Evolutionary conservation across 2,797 vertebrate species (phyloP).

Genomic region (Sebastes vulpes): DNA sequence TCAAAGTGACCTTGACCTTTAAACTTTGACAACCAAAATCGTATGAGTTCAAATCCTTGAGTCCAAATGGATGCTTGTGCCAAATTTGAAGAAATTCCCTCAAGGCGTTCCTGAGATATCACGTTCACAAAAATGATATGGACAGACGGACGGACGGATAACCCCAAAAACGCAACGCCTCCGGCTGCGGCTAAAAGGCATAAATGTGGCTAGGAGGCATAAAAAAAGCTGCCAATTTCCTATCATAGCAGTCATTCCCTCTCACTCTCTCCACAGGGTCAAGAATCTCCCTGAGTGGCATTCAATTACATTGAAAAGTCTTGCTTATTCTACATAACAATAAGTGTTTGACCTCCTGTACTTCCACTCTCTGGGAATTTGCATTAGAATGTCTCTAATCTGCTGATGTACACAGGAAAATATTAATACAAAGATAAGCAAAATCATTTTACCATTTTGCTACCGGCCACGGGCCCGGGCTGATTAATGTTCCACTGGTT

Average conservation of each 20-base stretch:
- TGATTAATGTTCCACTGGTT: conserved; percentile 77
- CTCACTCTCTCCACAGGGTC: background rate
- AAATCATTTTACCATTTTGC: conserved; percentile 67
- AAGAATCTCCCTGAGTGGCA: conserved; percentile 28
- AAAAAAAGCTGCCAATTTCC: background rate
- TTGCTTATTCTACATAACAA: conserved; percentile 48
- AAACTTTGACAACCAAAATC: background rate
- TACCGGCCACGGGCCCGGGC: conserved; percentile 29
- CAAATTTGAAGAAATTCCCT: background rate
- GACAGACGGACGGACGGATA: too few species aligned
- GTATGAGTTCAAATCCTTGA: too few species aligned
- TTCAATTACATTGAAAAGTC: conserved; percentile 46
- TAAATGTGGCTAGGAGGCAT: background rate
- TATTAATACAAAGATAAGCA: conserved; percentile 77
- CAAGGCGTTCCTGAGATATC: background rate
- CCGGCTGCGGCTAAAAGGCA: too few species aligned
- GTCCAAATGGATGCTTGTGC: background rate
- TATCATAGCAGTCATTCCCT: background rate
- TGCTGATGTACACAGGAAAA: conserved; percentile 66
- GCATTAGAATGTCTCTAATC: conserved; percentile 72
- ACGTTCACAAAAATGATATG: background rate
- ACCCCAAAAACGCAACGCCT: too few species aligned
- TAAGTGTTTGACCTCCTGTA: conserved; percentile 57
- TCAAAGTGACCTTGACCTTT: background rate
- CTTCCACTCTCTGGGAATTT: conserved; percentile 58